phyloP scores from a whole-genome alignment of 2,797 vertebrate species.

The Spea hammondii region DNA sequence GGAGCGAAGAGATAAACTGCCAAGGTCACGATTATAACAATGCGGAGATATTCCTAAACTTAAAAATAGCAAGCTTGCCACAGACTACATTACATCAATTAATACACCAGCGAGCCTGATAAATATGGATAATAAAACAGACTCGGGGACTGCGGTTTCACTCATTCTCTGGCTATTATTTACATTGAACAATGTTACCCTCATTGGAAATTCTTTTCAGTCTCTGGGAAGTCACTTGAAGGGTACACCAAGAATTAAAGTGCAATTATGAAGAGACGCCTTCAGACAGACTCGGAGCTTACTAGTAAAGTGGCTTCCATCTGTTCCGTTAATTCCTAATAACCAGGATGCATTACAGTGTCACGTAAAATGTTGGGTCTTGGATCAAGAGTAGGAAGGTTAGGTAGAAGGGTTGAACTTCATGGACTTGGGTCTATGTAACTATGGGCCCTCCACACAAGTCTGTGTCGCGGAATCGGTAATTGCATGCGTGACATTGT shows the following conservation, averaged over 20 bases:
- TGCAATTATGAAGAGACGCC: background rate
- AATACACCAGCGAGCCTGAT: constrained; percentile 8
- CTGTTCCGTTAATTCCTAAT: background rate
- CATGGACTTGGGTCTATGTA: too few species aligned
- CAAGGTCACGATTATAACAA: constrained; percentile 5
- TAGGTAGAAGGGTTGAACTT: too few species aligned
- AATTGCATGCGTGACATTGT: too few species aligned
- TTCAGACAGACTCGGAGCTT: background rate
- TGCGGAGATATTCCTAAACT: background rate
- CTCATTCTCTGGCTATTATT: background rate
- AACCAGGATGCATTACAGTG: too few species aligned
- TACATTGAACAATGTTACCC: background rate
- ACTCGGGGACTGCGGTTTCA: background rate
- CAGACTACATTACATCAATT: constrained; percentile 10
- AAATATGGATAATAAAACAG: constrained; percentile 12
- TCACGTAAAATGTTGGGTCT: too few species aligned
- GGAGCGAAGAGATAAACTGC: background rate
- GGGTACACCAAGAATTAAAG: background rate
- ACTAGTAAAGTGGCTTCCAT: background rate
- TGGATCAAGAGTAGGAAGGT: too few species aligned
- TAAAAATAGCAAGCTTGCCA: background rate
- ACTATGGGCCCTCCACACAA: too few species aligned
- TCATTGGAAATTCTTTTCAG: background rate
- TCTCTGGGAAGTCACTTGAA: constrained; percentile 3
- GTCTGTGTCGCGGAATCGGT: too few species aligned